Base-by-base conservation (phyloP, 1,140 invertebrate species). In the Heterodera schachtii region DNA sequence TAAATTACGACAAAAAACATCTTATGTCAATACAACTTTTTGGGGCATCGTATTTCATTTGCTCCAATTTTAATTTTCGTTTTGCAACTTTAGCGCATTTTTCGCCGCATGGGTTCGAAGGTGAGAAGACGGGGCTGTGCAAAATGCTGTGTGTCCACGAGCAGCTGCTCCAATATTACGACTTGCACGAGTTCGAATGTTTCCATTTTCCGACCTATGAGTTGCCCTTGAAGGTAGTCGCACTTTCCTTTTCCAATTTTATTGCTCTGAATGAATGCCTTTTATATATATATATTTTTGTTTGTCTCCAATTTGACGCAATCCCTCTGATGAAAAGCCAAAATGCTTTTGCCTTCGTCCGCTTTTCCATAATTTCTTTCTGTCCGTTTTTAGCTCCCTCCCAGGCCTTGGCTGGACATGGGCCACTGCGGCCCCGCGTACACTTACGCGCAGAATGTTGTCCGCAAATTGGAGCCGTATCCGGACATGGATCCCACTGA, bases 401-500 rank as follows among this genome's bases (percentile, higher is more conserved):
- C 85, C 9, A 73, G 85, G 46, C 85, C 85, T 1, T 86, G 85
- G 85, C 31, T 87, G 66, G 85, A 86, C 60, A 46, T 41, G 41
- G 85, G 85, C 16, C 73, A 73, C 16, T 77, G 86, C 79, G 85
- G 85, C 7, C 85, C 85, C 41, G 47, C 70, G 8, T 87, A 85
- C 69, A 83, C 84, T 16, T 69, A 49, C 5, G 16, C 47, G 19
- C 76, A 75, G 46, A 49, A 78, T 21, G 21, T 85, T 41, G 44
- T 87, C 16, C 83, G 85, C n/a, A 66, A 76, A 21, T 66, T 81
- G 13, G 57, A 85, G 7, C 83, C 84, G 11, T 86, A 44, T 31
- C 75, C 44, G 43, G 49, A 84, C n/a, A 67, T 74, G 21, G 67
- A 81, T 60, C 43, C 83, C 31, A 82, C 78, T 21, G 43, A 57